phyloP scores from a whole-genome alignment of 92 coral and sea anemone genomes.

The Umimayanthus chanpuru region DNA sequence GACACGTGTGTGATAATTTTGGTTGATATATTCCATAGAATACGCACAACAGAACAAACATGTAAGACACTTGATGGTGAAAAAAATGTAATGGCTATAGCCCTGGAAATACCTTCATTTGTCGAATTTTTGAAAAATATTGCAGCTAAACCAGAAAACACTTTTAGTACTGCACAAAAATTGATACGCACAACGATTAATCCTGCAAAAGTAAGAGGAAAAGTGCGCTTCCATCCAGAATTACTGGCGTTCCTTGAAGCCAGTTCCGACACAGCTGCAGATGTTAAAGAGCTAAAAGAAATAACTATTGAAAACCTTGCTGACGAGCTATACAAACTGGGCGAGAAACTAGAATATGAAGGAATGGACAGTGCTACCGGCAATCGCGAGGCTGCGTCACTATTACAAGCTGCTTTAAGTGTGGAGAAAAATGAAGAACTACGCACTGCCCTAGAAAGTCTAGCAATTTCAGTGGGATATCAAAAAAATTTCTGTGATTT shows the following conservation, averaged over 20 bases:
- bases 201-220: conserved; percentile 5
- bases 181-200: conserved; percentile 3
- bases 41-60: neutral
- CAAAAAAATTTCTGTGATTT: neutral
- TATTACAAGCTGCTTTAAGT: neutral
- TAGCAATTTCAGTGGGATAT: neutral
- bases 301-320: conserved; percentile 7
- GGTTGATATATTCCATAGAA: neutral
- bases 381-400: conserved; percentile 1
- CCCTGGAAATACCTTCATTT: neutral
- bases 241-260: neutral
- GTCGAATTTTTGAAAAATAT: neutral
- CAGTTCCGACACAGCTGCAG: neutral
- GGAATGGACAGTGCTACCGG: conserved; percentile 12
- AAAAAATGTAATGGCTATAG: neutral
- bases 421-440: neutral
- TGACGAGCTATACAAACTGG: conserved; percentile 1
- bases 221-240: neutral
- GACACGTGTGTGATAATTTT: neutral
- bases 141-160: neutral
- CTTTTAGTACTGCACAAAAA: neutral
- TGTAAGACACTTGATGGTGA: neutral
- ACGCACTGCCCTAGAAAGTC: neutral
- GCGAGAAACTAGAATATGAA: conserved; percentile 22
- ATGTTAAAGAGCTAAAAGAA: neutral